These are phyloP conservation scores for Melieria picta DNA, from an alignment of 2,888 invertebrate genomes.

Conservation along the genomic window DNA sequence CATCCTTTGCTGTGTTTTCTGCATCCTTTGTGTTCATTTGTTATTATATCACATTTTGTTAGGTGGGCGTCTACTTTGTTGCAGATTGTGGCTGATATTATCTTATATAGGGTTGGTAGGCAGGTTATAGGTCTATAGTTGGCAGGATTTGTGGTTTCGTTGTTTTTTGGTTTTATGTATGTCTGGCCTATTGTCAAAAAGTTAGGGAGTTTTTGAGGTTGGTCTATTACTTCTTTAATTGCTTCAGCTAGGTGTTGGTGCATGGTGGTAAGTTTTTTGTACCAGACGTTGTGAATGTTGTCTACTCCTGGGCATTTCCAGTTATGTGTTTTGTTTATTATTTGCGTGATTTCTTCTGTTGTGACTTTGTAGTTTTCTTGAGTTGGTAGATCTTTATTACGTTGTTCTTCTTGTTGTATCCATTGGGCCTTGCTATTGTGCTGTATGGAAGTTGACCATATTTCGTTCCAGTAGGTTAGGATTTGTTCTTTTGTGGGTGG, in stretches of 20 bases:
- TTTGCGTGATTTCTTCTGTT: not conserved
- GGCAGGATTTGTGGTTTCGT: conserved; percentile 2
- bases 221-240: not conserved
- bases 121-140: conserved; percentile 23
- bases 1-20: no score
- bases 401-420: conserved; percentile 10
- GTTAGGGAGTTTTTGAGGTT: conserved; percentile 1
- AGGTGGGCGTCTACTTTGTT: not conserved
- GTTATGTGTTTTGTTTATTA: no score
- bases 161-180: conserved; percentile 20
- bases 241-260: no score
- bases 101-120: conserved; percentile 14
- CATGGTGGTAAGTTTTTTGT: no score
- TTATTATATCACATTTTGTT: no score
- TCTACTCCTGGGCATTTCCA: no score
- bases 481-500: conserved; percentile 15
- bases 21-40: no score
- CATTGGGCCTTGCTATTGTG: not conserved
- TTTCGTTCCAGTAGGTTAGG: not conserved
- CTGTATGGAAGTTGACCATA: conserved; percentile 6
- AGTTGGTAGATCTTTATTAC: not conserved
- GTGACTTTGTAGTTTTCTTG: not conserved
- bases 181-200: conserved; percentile 8
- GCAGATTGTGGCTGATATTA: conserved; percentile 14
- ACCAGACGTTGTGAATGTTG: no score